Percentiles rank a stretch among this genome's conserved stretches.
Conservation (phyloP, 2,888 invertebrate species). For the Hirtodrosophila histrioides region DNA sequence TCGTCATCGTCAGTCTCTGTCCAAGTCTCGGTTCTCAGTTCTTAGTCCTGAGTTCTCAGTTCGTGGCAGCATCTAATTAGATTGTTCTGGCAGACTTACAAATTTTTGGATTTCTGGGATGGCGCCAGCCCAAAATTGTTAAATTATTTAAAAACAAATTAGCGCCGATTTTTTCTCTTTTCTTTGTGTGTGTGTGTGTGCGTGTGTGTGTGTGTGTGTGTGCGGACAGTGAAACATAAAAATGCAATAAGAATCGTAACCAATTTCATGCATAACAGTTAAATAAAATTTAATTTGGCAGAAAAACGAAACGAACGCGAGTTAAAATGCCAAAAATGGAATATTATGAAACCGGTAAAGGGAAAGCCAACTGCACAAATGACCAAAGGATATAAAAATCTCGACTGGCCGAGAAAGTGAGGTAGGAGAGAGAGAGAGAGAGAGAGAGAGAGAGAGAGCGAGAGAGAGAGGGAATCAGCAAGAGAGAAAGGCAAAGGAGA, state of each 20-base stretch:
- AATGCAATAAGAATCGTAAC: slow-evolving; percentile 58
- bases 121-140: slow-evolving; percentile 65
- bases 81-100: slow-evolving; percentile 58
- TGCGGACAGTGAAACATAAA: slow-evolving; percentile 29
- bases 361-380: slow-evolving; percentile 42
- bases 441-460: background rate
- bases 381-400: slow-evolving; percentile 44
- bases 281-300: slow-evolving; percentile 77
- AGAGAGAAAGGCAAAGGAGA: too few relatives aligned
- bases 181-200: slow-evolving; percentile 12
- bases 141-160: slow-evolving; percentile 78
- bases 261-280: slow-evolving; percentile 73
- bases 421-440: background rate
- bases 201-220: too few relatives aligned
- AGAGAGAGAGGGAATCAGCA: background rate
- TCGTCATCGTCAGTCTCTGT: slow-evolving; percentile 30
- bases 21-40: slow-evolving; percentile 7
- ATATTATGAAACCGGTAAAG: slow-evolving; percentile 15
- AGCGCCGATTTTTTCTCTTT: slow-evolving; percentile 53
- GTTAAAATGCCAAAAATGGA: slow-evolving; percentile 22
- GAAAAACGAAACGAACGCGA: slow-evolving; percentile 51
- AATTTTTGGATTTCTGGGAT: slow-evolving; percentile 19
- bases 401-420: background rate
- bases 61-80: slow-evolving; percentile 64
- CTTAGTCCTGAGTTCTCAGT: background rate